Evolutionary conservation across 2,113 vertebrate species (phyloP).

Genomic region (Nothocercus nigrocapillus): DNA sequence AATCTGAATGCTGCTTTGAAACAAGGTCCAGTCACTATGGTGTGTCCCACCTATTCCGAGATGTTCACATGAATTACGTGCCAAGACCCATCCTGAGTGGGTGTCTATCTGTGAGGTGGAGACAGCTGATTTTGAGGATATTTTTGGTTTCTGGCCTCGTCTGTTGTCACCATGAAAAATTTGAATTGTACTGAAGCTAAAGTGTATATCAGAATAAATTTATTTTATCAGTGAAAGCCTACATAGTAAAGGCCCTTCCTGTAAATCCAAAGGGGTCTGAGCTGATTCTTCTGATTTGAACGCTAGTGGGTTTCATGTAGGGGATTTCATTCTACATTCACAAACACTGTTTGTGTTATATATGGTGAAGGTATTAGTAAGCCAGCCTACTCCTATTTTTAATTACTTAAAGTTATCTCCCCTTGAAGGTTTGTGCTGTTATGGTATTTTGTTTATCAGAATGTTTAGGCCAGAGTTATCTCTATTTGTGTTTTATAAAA

Average conservation of each 20-base stretch:
- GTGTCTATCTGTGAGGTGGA: not conserved
- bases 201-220: not conserved
- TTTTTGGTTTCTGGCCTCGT: not conserved
- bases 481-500: not conserved
- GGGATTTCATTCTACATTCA: not conserved
- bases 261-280: not conserved
- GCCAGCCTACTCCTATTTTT: not conserved
- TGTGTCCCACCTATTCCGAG: not conserved
- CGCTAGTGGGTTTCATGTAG: not conserved
- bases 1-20: not conserved
- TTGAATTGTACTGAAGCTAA: not conserved
- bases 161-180: rapidly evolving
- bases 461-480: not conserved
- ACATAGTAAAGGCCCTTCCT: rapidly evolving
- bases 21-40: not conserved
- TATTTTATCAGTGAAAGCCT: not conserved
- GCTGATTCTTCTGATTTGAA: not conserved
- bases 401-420: not conserved
- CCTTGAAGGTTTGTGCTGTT: not conserved
- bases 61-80: too few relatives aligned
- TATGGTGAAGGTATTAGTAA: not conserved
- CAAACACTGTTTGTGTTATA: not conserved
- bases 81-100: not conserved
- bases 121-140: not conserved
- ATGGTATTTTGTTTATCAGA: not conserved